A percentile compares a stretch with the other conserved stretches of the same genome.
Conservation (phyloP, 1,140 invertebrate species). For the Drosophila nigromelanica region DNA sequence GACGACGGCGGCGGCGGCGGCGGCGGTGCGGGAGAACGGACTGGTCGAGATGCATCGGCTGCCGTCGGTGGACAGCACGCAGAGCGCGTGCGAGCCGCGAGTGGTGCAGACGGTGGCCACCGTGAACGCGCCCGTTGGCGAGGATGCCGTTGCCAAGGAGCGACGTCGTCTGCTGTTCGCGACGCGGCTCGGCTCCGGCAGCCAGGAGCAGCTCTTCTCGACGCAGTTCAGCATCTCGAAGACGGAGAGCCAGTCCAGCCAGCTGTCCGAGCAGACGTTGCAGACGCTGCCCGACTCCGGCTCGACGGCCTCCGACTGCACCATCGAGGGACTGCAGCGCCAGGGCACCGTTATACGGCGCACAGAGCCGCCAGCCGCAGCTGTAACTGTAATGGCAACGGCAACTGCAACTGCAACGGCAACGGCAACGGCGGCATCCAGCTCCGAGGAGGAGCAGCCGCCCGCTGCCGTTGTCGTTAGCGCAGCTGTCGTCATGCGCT, state of each 20-base stretch:
- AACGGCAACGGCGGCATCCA: conserved; percentile 37
- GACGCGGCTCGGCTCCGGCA: conserved; percentile 83
- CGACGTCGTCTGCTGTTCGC: conserved; percentile 83
- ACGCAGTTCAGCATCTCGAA: conserved; percentile 84
- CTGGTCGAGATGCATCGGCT: conserved; percentile 58
- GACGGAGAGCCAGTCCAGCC: conserved; percentile 84
- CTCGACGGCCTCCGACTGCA: conserved; percentile 45
- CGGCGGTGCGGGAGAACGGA: conserved; percentile 38
- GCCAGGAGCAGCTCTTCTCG: conserved; percentile 84
- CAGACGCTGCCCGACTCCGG: conserved; percentile 57
- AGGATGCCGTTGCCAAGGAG: conserved; percentile 68
- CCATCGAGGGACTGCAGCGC: conserved; percentile 61
- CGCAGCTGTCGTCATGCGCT: conserved; percentile 45
- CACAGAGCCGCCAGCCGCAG: conserved; percentile 17
- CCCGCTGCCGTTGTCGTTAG: neutral
- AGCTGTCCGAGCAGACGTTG: conserved; percentile 83
- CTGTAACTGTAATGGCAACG: too few relatives aligned
- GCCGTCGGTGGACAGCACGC: conserved; percentile 72
- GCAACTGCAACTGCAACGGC: conserved; percentile 13
- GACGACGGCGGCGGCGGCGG: too few relatives aligned
- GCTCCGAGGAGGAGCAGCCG: conserved; percentile 58
- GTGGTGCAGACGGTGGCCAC: conserved; percentile 71
- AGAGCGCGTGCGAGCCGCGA: conserved; percentile 63
- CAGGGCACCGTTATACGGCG: conserved; percentile 74
- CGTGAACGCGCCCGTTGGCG: conserved; percentile 45